Evolutionary conservation across 2,888 invertebrate genomes (phyloP).

Genomic region (Zaprionus lineosus): DNA sequence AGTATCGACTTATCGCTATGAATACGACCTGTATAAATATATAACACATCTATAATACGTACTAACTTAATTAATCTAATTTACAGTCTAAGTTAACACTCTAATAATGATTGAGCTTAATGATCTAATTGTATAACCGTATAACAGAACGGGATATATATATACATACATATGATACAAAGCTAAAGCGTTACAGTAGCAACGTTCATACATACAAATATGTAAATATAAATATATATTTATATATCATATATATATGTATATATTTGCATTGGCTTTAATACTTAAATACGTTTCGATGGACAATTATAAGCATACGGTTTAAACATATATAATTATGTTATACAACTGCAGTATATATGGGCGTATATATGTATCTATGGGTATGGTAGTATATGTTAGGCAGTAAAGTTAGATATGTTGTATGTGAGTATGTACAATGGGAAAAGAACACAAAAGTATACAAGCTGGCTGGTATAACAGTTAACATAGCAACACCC

Average conservation of each 20-base stretch:
- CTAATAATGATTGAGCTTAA: constrained; percentile 15
- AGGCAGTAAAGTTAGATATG: not conserved
- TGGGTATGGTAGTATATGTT: constrained; percentile 15
- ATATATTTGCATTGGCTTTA: constrained; percentile 4
- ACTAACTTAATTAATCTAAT: constrained; percentile 45
- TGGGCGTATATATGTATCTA: constrained; percentile 3
- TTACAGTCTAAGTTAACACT: constrained; percentile 19
- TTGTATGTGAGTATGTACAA: constrained; percentile 24
- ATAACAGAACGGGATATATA: constrained; percentile 24
- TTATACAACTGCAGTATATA: constrained; percentile 22
- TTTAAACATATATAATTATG: constrained; percentile 14
- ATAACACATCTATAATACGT: constrained; percentile 37
- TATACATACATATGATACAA: constrained; percentile 35
- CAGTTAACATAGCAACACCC: constrained; percentile 55
- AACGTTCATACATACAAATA: constrained; percentile 41
- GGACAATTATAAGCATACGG: not conserved
- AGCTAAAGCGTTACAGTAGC: constrained; percentile 59
- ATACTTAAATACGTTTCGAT: constrained; percentile 10
- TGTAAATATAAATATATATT: not conserved
- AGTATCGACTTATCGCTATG: constrained; percentile 25
- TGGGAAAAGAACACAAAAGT: constrained; percentile 41
- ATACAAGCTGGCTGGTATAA: constrained; percentile 53
- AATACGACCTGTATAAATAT: constrained; percentile 15
- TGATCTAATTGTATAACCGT: constrained; percentile 11
- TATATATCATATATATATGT: constrained; percentile 4